phyloP scores from a whole-genome alignment of 2,113 vertebrate species.

The Charadrius vociferus region DNA sequence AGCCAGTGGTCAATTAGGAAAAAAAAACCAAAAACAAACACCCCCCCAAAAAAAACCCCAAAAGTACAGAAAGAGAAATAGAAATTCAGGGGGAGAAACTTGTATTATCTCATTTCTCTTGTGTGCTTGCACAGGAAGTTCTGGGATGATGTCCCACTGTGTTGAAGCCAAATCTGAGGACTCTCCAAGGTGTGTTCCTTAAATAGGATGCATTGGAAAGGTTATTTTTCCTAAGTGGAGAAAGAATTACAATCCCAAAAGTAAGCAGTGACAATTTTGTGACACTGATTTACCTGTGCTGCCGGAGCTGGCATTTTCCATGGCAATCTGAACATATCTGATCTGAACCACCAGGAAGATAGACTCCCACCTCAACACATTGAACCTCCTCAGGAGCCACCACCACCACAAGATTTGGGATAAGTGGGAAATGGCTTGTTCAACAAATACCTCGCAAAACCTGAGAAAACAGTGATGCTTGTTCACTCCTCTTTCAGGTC shows the following conservation, averaged over 20 bases:
- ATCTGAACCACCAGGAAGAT: background rate
- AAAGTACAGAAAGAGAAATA: conserved; percentile 39
- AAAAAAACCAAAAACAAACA: background rate
- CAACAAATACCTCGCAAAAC: background rate
- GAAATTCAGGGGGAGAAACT: background rate
- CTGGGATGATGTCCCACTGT: background rate
- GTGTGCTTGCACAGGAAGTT: background rate
- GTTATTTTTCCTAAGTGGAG: background rate
- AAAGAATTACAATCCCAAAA: background rate
- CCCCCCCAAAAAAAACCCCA: background rate
- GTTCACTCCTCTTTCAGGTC: background rate
- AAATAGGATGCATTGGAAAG: background rate
- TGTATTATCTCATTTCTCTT: background rate
- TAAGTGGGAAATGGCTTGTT: background rate
- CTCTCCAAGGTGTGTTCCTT: background rate
- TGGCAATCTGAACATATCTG: background rate
- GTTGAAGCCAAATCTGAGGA: background rate
- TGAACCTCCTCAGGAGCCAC: background rate
- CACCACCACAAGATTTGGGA: background rate
- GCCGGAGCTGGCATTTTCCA: background rate
- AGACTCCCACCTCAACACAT: background rate
- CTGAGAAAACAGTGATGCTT: background rate
- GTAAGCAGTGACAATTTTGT: background rate
- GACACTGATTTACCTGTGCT: background rate
- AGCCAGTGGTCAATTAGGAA: conserved; percentile 57